phyloP scores from a whole-genome alignment of 2,888 invertebrate genomes.

The Cerastis leucographa region DNA sequence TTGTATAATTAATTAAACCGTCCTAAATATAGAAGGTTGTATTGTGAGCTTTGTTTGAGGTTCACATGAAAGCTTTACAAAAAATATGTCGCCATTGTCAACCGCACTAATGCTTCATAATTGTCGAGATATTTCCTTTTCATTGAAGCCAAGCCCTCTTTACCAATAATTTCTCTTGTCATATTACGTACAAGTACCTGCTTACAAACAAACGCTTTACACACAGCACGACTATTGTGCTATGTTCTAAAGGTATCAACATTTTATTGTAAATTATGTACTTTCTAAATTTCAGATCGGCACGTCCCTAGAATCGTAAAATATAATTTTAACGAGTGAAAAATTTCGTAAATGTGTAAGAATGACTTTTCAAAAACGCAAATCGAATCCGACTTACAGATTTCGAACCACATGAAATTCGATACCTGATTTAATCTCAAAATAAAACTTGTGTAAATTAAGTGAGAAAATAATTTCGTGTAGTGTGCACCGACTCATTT shows the following conservation, averaged over 20 bases:
- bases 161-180: slow-evolving; percentile 84
- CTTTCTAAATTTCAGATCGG: slow-evolving; percentile 51
- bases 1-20: slow-evolving; percentile 80
- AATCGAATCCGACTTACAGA: slow-evolving; percentile 19
- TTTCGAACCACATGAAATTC: slow-evolving; percentile 35
- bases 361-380: slow-evolving; percentile 7
- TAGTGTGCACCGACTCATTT: slow-evolving; percentile 75
- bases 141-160: slow-evolving; percentile 79
- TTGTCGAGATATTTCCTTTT: slow-evolving; percentile 88
- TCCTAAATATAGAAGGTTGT: slow-evolving; percentile 71
- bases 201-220: slow-evolving; percentile 68
- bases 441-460: slow-evolving; percentile 33
- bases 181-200: slow-evolving; percentile 79
- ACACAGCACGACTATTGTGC: slow-evolving; percentile 72
- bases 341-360: background rate
- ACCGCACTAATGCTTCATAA: slow-evolving; percentile 83
- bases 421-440: slow-evolving; percentile 40
- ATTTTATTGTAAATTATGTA: slow-evolving; percentile 52
- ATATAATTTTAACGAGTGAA: slow-evolving; percentile 19
- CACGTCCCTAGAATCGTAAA: slow-evolving; percentile 6
- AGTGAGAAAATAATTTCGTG: slow-evolving; percentile 60
- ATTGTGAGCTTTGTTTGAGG: slow-evolving; percentile 79
- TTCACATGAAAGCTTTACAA: slow-evolving; percentile 78
- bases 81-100: slow-evolving; percentile 86
- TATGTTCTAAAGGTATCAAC: slow-evolving; percentile 43